These are phyloP conservation scores for Pyrrhosoma nymphula DNA, from an alignment of 2,888 invertebrate genomes.

Conservation along the genomic window DNA sequence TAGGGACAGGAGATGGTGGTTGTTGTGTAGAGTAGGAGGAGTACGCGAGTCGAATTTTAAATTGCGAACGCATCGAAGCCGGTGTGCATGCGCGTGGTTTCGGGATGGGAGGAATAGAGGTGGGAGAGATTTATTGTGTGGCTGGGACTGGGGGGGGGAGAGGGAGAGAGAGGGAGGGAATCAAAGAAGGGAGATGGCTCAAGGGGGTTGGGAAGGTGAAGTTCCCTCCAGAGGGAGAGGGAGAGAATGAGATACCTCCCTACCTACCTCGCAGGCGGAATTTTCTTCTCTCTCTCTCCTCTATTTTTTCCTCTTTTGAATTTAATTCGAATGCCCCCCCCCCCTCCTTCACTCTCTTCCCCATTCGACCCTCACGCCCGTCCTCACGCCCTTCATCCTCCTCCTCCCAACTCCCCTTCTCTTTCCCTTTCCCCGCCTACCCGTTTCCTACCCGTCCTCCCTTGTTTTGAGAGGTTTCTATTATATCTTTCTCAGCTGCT, in stretches of 20 bases:
- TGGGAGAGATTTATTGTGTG: neutral
- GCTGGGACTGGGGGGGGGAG: neutral
- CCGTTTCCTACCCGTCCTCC: no score
- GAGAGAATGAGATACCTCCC: neutral
- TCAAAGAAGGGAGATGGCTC: neutral
- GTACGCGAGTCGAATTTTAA: constrained; percentile 33
- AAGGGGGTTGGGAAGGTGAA: neutral
- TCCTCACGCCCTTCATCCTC: neutral
- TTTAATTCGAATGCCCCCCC: neutral
- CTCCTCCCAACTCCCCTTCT: neutral
- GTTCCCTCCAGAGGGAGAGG: neutral
- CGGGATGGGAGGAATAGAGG: neutral
- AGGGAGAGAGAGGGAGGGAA: neutral
- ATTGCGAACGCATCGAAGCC: neutral
- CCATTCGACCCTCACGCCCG: neutral
- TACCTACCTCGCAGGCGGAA: neutral
- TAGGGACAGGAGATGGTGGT: neutral
- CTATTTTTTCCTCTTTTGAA: neutral
- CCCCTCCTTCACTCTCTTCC: neutral
- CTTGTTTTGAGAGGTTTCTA: no score
- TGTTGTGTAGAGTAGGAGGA: neutral
- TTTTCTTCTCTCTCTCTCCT: neutral
- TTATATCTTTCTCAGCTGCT: no score
- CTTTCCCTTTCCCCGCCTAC: neutral
- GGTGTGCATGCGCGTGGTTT: neutral